Evolutionary conservation across 2,888 invertebrate species (phyloP), one percentile per base, ranked within the genome.

Genomic region (Thymelicus sylvestris): DNA sequence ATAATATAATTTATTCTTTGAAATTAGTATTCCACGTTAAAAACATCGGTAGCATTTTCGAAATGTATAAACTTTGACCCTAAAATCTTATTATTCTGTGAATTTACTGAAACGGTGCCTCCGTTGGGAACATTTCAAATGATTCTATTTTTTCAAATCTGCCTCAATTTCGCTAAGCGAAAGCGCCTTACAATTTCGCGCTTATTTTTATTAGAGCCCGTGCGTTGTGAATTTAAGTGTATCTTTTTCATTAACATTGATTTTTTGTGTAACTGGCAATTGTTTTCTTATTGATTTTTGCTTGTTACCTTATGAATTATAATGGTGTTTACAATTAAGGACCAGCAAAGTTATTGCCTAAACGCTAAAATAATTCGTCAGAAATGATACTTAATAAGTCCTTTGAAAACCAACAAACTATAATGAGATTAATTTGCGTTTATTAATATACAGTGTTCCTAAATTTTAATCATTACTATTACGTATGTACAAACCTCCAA

Each of bases 51-150:
- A 57, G 38, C 38, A 31, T 57, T 55, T 57, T 13, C 31, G 57
- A 64, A 64, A 64, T 63, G 38, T 64, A 15, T 15, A 15, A 48
- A 57, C 48, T 47, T 55, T 19, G 59, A 59, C 61, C 69, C 71
- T 72, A 73, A 74, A 71, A 74, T 74, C 73, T 73, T 75, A 77
- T 77, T 74, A 77, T 71, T 72, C 71, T 69, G 66, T 55, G 67
- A 70, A 65, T 74, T 72, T 73, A 67, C 69, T 63, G 44, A 47
- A 62, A 63, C 62, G 55, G 41, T 13, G 41, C 2, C 39, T 31
- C 24, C 67, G 15, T 31, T 12, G 15, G 61, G 63, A 67, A 71
- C 67, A 64, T 65, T 62, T 72, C 71, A 73, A 75, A 75, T 74
- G 71, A 72, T 74, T 74, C 73, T 71, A 72, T 73, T 74, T 73